phyloP scores from a whole-genome alignment of 2,113 vertebrate genomes.

The Genyomyrus donnyi region DNA sequence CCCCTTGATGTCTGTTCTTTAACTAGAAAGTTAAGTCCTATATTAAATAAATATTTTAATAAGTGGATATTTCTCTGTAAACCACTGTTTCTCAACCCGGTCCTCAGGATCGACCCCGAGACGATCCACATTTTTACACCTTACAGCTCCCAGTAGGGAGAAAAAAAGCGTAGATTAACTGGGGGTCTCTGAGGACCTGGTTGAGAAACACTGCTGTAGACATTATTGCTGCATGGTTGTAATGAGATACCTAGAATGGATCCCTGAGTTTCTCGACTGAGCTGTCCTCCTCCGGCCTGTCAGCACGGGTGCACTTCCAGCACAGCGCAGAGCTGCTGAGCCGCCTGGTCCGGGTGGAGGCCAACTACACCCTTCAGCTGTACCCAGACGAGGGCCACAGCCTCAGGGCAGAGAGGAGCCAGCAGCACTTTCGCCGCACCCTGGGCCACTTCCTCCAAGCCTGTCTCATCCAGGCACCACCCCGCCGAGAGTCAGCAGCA shows the following conservation, averaged over 20 bases:
- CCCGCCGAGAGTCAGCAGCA: constrained; percentile 29
- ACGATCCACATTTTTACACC: background rate
- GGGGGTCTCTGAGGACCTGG: background rate
- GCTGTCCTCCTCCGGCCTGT: background rate
- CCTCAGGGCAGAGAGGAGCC: constrained; percentile 53
- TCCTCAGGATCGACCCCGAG: background rate
- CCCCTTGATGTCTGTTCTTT: too few relatives aligned
- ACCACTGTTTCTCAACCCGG: background rate
- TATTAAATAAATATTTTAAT: background rate
- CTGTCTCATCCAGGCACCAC: constrained; percentile 56
- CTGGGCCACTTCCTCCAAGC: constrained; percentile 59
- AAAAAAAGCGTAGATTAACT: background rate
- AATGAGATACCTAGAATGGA: background rate
- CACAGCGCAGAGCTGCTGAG: constrained; percentile 70
- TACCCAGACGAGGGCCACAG: constrained; percentile 69
- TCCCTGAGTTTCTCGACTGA: background rate
- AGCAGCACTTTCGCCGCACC: constrained; percentile 58
- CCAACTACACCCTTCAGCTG: constrained; percentile 69
- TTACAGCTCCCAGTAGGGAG: background rate
- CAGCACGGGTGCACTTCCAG: constrained; percentile 71
- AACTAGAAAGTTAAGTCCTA: background rate
- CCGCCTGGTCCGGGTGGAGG: constrained; percentile 62
- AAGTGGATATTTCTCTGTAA: background rate
- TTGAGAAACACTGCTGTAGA: background rate
- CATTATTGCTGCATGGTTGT: background rate